Evolutionary conservation across 2,888 invertebrate species (phyloP), one percentile per base, ranked within the genome.

Genomic region (Erebia aethiops): DNA sequence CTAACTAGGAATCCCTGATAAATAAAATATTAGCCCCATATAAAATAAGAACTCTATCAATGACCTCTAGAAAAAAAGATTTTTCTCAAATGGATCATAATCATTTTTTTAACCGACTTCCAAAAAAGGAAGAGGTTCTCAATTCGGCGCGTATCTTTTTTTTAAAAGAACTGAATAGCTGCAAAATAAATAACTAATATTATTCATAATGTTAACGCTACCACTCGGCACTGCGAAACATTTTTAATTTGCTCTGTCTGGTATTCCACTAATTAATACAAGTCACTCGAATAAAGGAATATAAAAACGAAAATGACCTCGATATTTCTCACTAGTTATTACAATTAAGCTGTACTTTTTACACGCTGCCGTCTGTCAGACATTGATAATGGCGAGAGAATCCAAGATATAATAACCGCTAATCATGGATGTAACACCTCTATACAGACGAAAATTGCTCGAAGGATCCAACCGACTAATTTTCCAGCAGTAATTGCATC

Each of bases 401-500:
- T 60, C 67, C 51, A 35, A 21, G 67, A 52, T 54, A 54, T 67
- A 69, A 72, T 72, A 52, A 72, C 54, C 43, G 61, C 70, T 71
- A 69, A 72, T 74, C 71, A 70, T 63, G 67, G 62, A 52, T 68
- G 46, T 64, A 71, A 67, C 63, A 68, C 67, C 63, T 71, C 64
- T 43, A n/a, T 49, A 69, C 62, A 69, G 69, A 74, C 72, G 68
- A 75, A 74, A 76, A 73, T 72, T 71, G 69, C 72, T 72, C 71
- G 26, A 58, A 71, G 75, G 75, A 70, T 73, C 69, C 67, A 65
- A 57, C 71, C 60, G 73, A 67, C 75, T 76, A 77, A 77, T 78
- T 77, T 76, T 73, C 72, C 70, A 73, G 58, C 75, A 72, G 71
- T 79, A 77, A 79, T 79, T 78, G 73, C 77, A 76, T 78, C 79